These are phyloP conservation scores for Drosophila tanythrix DNA, from an alignment of 2,888 invertebrate species.

Conservation along the genomic window DNA sequence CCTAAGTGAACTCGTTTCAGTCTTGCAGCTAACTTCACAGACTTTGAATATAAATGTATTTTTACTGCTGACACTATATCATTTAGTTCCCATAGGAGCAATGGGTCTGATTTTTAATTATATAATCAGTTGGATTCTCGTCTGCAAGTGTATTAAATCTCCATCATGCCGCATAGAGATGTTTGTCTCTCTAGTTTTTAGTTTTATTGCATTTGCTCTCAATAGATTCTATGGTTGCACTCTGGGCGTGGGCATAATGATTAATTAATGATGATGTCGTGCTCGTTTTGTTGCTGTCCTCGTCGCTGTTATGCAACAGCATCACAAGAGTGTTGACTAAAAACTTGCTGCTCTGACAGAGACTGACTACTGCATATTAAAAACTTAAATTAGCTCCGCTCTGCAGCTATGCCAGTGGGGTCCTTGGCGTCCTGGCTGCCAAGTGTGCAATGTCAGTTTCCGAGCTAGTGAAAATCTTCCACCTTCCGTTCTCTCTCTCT, in stretches of 20 bases:
- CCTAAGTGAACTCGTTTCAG: background rate
- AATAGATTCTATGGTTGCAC: conserved; percentile 25
- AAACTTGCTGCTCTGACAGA: conserved; percentile 1
- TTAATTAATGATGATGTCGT: conserved; percentile 62
- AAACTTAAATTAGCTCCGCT: conserved; percentile 32
- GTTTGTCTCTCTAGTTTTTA: conserved; percentile 3
- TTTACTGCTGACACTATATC: background rate
- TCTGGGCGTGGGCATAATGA: conserved; percentile 47
- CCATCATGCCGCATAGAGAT: background rate
- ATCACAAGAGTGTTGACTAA: conserved; percentile 33
- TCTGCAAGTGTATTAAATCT: background rate
- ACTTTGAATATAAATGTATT: background rate
- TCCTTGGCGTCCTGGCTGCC: conserved; percentile 20
- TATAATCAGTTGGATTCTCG: background rate
- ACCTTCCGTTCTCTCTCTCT: conserved; percentile 24
- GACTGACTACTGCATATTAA: conserved; percentile 36
- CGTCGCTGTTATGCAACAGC: conserved; percentile 35
- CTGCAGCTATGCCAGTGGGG: background rate
- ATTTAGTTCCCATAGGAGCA: background rate
- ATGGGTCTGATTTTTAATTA: background rate
- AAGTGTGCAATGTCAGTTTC: conserved; percentile 52
- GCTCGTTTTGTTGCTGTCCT: conserved; percentile 4
- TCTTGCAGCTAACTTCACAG: background rate
- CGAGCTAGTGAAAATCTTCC: conserved; percentile 42
- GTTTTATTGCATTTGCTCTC: conserved; percentile 57